Conservation (phyloP, 1,140 invertebrate species). For the Druon quercuslanigerum region DNA sequence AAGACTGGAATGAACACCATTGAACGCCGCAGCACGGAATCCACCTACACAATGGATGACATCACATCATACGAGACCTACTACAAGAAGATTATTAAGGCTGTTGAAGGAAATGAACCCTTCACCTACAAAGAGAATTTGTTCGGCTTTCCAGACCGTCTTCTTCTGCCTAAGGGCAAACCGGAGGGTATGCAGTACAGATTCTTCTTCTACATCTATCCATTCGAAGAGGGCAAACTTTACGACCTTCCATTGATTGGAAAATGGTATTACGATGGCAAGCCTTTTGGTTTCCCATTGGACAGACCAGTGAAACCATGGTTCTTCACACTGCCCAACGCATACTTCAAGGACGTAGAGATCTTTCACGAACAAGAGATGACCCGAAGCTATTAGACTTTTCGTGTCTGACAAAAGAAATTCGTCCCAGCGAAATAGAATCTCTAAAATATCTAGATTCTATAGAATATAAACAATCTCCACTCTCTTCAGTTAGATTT, state of each 20-base stretch:
- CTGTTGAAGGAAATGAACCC: conserved; percentile 65
- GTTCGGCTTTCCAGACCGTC: conserved; percentile 69
- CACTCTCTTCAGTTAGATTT: neutral
- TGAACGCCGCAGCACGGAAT: no score
- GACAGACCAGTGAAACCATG: conserved; percentile 75
- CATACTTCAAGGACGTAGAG: conserved; percentile 68
- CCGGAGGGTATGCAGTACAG: conserved; percentile 71
- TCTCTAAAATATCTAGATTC: conserved; percentile 35
- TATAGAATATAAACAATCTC: neutral
- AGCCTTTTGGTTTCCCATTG: conserved; percentile 82
- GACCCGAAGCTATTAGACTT: conserved; percentile 3
- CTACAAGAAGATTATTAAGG: no score
- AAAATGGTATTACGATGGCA: conserved; percentile 72
- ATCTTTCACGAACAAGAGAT: conserved; percentile 60
- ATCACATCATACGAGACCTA: no score
- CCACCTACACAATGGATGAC: no score
- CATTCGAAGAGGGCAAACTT: conserved; percentile 60
- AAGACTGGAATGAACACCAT: no score
- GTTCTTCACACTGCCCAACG: conserved; percentile 69
- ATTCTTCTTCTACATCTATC: conserved; percentile 71
- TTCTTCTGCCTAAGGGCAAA: conserved; percentile 71
- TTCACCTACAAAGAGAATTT: conserved; percentile 65
- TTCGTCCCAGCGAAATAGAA: conserved; percentile 29
- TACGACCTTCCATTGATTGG: conserved; percentile 62
- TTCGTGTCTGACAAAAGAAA: conserved; percentile 26